Base-by-base conservation (phyloP, 2,888 invertebrate genomes). In the Trachelus troglodyta region DNA sequence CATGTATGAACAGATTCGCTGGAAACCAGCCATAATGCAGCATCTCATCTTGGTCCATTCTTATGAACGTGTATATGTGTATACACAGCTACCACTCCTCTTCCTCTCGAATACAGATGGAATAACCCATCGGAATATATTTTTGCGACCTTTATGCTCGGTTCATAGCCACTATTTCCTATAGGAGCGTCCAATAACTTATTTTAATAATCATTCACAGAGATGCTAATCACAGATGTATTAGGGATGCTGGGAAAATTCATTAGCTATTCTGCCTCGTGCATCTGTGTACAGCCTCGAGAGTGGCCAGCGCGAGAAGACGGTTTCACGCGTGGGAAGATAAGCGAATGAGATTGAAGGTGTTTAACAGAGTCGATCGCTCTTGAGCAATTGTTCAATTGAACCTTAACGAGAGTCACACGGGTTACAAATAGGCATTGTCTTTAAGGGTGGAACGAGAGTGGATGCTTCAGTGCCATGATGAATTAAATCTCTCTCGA, bases 331-430 rank as follows among this genome's bases (percentile, higher is more conserved):
- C 86, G 87, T 88, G 86, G 87, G 88, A 87, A 87, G 85, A 84
- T 75, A 79, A 80, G 79, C 83, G 81, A 82, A 80, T 81, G 80
- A 82, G 82, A 85, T 86, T 81, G 81, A 81, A 88, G 86, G 85
- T 86, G 86, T 86, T 85, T 84, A 79, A 37, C 15, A 75, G 69
- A 35, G 74, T 35, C 74, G 71, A 77, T 79, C 79, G 83, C 83
- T 87, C 81, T 83, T 85, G 84, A 83, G 83, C 89, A 87, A 89
- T 89, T 89, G 88, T 89, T 87, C 88, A 89, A 89, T 89, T 88
- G 84, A 86, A 85, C 85, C 56, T 56, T 56, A 56, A 56, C 15
- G 56, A 56, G 23, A 56, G 56, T 56, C 56, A 56, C 56, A 56
- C 56, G 56, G 56, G 23, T 56, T 56, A 56, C 56, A 56, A 56